Conservation (phyloP, 2,797 vertebrate genomes). For the Ctenosaura bakeri region DNA sequence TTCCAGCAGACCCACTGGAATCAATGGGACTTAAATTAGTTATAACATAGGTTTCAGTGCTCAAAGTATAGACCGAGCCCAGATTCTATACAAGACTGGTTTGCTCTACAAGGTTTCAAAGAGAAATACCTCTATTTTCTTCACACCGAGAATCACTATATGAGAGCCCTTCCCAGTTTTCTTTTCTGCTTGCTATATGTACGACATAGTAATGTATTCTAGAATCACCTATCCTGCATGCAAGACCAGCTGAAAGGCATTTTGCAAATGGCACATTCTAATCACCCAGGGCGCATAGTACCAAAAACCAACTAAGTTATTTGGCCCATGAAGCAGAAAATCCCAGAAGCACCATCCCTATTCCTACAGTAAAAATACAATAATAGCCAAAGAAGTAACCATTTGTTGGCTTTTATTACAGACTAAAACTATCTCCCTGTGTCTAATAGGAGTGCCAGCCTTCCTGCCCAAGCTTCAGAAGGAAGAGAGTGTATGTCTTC, state of each 20-base stretch:
- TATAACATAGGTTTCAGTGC: neutral
- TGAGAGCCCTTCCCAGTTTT: neutral
- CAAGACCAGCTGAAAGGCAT: neutral
- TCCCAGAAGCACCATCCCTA: neutral
- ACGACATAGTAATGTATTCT: neutral
- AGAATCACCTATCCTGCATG: neutral
- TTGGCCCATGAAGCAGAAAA: neutral
- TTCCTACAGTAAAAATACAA: neutral
- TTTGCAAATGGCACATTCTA: neutral
- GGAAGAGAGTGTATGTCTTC: neutral
- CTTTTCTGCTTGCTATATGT: neutral
- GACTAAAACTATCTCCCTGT: too few species aligned
- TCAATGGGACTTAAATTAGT: neutral
- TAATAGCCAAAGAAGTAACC: neutral
- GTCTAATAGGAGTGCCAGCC: too few species aligned
- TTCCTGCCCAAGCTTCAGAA: neutral
- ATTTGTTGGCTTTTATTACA: neutral
- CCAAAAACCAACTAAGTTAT: neutral
- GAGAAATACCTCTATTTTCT: neutral
- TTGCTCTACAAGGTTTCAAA: neutral
- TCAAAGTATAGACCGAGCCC: neutral
- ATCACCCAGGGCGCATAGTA: neutral
- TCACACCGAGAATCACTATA: neutral
- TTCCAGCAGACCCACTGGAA: neutral
- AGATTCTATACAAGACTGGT: neutral